These are phyloP conservation scores for Scalopus aquaticus DNA, from an alignment of 2,113 vertebrate species.

Conservation along the genomic window DNA sequence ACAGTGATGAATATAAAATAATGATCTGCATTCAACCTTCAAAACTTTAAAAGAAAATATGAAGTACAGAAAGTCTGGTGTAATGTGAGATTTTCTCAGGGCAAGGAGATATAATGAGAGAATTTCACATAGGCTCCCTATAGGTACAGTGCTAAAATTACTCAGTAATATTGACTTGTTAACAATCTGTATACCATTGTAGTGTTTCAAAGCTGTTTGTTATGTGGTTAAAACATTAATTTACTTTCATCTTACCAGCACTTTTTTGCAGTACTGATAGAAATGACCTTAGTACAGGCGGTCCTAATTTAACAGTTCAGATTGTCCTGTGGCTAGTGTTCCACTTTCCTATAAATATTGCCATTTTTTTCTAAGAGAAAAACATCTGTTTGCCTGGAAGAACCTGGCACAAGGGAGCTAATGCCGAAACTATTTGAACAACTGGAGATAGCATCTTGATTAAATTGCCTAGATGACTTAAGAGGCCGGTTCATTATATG, in stretches of 20 bases:
- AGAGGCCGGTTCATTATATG: slow-evolving; percentile 47
- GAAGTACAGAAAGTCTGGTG: background rate
- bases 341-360: slow-evolving; percentile 22
- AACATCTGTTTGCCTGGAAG: background rate
- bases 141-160: background rate
- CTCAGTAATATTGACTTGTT: background rate
- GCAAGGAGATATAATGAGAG: background rate
- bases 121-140: background rate
- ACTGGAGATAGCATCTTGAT: background rate
- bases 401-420: background rate
- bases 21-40: background rate
- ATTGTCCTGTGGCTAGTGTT: slow-evolving; percentile 22
- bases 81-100: background rate
- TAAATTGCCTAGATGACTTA: slow-evolving; percentile 58
- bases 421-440: slow-evolving; percentile 17
- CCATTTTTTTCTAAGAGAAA: slow-evolving; percentile 1
- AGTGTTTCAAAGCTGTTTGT: background rate
- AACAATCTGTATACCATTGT: background rate
- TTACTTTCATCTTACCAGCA: slow-evolving; percentile 54
- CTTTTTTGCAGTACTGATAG: slow-evolving; percentile 37
- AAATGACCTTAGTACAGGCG: background rate
- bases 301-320: background rate
- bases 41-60: background rate
- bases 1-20: background rate
- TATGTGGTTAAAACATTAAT: background rate